Percentiles rank a stretch among this genome's conserved stretches.
These are phyloP conservation scores for Proales similis DNA, from an alignment of 1,140 invertebrate genomes.

Conservation along the genomic window DNA sequence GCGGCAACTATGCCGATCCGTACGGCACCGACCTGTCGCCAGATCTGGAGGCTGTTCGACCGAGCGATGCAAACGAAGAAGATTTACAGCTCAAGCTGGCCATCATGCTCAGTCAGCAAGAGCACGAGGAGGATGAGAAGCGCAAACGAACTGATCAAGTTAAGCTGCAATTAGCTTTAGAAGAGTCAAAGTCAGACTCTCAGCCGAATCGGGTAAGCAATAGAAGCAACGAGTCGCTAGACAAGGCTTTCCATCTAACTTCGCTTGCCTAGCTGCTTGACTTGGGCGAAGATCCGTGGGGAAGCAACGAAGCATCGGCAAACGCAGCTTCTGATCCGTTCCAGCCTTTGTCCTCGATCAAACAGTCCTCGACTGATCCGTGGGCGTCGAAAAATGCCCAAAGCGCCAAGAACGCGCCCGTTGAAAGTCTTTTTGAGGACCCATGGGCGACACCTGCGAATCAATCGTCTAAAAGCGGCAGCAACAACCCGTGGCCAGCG, in stretches of 20 bases:
- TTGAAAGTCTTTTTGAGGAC: neutral
- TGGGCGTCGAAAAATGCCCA: no score
- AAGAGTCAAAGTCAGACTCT: conserved; percentile 17
- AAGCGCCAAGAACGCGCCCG: no score
- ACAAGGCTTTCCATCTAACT: no score
- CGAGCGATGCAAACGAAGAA: conserved; percentile 22
- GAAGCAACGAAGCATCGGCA: no score
- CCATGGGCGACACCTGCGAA: neutral
- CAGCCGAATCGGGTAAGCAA: neutral
- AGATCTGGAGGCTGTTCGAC: conserved; percentile 13
- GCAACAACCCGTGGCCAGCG: neutral
- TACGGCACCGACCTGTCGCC: conserved; percentile 12
- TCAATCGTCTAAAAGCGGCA: neutral
- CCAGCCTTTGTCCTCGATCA: no score
- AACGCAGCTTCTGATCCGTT: no score
- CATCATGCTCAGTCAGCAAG: conserved; percentile 22
- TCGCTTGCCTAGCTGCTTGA: no score
- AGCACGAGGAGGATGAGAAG: conserved; percentile 34
- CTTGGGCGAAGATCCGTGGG: no score
- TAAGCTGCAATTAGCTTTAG: conserved; percentile 27
- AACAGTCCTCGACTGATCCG: no score
- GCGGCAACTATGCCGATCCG: neutral
- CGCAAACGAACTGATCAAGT: conserved; percentile 11
- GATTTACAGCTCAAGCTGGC: conserved; percentile 28
- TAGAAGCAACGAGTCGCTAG: conserved; percentile 1